Base-by-base conservation (phyloP, 64 coral and sea anemone genomes). In the Pachyseris speciosa region DNA sequence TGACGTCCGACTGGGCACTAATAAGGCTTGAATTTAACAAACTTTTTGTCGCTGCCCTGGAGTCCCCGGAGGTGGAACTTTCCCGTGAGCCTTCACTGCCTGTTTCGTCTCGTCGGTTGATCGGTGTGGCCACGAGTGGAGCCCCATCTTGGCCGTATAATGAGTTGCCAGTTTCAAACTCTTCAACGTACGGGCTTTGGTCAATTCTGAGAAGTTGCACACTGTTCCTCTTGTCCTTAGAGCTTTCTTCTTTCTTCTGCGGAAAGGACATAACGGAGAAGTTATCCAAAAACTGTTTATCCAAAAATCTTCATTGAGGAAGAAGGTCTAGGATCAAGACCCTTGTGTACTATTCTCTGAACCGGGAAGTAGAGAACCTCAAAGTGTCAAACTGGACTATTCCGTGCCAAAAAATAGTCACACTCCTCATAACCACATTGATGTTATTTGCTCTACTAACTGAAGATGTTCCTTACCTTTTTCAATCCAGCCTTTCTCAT, bases 401-500 rank as follows among this genome's bases (percentile, higher is more conserved):
- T n/a, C n/a, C n/a, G n/a, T n/a, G n/a, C n/a, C n/a, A n/a, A n/a
- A n/a, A n/a, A n/a, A n/a, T n/a, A n/a, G 47, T 4, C 43, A 7
- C 11, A 30, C 17, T 31, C 28, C 10, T 0, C 44, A 16, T 20
- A 31, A 9, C 7, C 34, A 44, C 1, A n/a, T n/a, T 20, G 20
- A 12, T 58, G 13, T 9, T 81, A 58, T 50, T 72, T 32, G 32
- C 38, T 41, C 9, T 32, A 33, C 15, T 2, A 30, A 33, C 60
- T 60, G 26, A 42, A 11, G 5, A 53, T 2, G 7, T 42, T 57
- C 59, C 12, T 32, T 84, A 94, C 96, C 92, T 98, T 98, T 83
- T 94, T 98, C 13, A 98, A 77, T 39, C 96, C 96, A 84, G 96
- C 93, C 48, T 94, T 94, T 78, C 88, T 79, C 38, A 98, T 76